Percentiles rank a stretch among this genome's conserved stretches.
These are phyloP conservation scores for Galerucella nymphaeae DNA, from an alignment of 2,888 invertebrate species.

Conservation along the genomic window DNA sequence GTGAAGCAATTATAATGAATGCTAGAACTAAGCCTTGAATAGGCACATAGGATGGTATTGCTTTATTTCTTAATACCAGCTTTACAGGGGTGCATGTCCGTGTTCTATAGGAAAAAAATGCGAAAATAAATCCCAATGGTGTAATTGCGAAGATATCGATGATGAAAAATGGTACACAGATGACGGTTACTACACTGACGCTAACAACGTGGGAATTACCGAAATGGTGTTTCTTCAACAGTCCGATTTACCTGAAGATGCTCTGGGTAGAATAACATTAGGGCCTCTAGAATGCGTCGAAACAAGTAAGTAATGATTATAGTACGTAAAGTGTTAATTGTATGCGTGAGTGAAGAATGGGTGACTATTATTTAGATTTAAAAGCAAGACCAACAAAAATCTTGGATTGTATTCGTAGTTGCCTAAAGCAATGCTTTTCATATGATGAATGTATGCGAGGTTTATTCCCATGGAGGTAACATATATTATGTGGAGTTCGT, in stretches of 20 bases:
- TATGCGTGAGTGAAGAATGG: too few relatives aligned
- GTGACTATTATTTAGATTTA: too few relatives aligned
- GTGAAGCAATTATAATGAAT: too few relatives aligned
- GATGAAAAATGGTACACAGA: conserved; percentile 91
- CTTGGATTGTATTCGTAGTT: not conserved
- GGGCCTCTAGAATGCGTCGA: conserved; percentile 94
- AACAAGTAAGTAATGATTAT: conserved; percentile 77
- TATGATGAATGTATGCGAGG: too few relatives aligned
- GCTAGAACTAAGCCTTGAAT: not conserved
- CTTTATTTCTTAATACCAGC: conserved; percentile 44
- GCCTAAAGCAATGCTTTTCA: too few relatives aligned
- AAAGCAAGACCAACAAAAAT: too few relatives aligned
- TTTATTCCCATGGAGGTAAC: too few relatives aligned
- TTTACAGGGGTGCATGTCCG: conserved; percentile 76
- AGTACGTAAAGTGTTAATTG: too few relatives aligned
- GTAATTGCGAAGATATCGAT: conserved; percentile 88
- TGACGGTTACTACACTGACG: conserved; percentile 84
- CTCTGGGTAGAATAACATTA: conserved; percentile 87
- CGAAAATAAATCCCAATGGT: conserved; percentile 82
- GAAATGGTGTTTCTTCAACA: conserved; percentile 92
- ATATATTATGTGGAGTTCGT: too few relatives aligned
- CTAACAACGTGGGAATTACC: conserved; percentile 87
- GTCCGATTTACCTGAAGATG: conserved; percentile 82
- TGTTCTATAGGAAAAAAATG: conserved; percentile 85
- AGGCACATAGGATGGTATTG: conserved; percentile 30